Evolutionary conservation across 2,888 invertebrate species (phyloP).

Genomic region (Lepidonotus clava): DNA sequence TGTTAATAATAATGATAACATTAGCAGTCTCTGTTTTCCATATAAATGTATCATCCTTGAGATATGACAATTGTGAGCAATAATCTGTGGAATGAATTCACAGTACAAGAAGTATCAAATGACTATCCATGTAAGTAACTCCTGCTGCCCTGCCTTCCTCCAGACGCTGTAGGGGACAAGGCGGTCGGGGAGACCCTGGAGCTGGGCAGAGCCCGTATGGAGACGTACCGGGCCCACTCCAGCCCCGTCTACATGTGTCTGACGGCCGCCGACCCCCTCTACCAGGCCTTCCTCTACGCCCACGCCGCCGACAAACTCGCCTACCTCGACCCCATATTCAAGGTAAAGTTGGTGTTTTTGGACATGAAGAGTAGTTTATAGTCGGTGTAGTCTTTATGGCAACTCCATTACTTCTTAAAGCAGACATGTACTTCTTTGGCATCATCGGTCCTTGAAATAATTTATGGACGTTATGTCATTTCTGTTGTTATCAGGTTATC

Average conservation of each 20-base stretch:
- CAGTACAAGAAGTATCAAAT: background rate
- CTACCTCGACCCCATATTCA: conserved; percentile 11
- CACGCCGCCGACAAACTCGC: conserved; percentile 12
- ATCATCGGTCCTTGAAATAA: no score
- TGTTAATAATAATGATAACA: no score
- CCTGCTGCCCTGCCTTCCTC: no score
- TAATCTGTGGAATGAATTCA: background rate
- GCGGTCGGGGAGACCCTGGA: conserved; percentile 29
- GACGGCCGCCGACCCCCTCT: conserved; percentile 25
- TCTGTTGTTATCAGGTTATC: no score
- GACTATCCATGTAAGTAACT: background rate
- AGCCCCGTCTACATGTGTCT: conserved; percentile 31
- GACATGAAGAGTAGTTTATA: no score
- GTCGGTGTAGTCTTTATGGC: no score
- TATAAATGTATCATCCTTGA: background rate
- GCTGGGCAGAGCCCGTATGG: conserved; percentile 25
- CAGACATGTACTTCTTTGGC: no score
- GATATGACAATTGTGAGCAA: background rate
- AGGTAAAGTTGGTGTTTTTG: no score
- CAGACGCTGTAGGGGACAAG: background rate
- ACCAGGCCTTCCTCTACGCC: conserved; percentile 1
- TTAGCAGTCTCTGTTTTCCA: no score
- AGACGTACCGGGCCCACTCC: background rate
- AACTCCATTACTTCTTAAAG: no score
- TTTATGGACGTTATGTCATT: no score